Conservation (phyloP, 1,140 invertebrate species). For the Formica exsecta region DNA sequence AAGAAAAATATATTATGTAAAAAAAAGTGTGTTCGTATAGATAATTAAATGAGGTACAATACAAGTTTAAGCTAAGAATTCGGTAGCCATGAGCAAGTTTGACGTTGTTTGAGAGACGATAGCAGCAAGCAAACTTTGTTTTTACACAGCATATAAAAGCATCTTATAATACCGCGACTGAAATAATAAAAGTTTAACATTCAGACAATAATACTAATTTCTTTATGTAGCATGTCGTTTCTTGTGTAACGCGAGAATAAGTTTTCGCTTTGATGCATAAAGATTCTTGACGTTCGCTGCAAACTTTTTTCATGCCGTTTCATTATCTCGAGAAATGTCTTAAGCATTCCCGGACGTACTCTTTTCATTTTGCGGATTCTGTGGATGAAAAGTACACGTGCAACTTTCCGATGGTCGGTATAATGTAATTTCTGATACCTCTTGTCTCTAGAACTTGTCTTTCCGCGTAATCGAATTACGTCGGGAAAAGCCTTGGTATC, state of each 20-base stretch:
- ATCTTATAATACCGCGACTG: slow-evolving; percentile 33
- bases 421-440: slow-evolving; percentile 49
- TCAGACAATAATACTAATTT: slow-evolving; percentile 46
- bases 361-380: slow-evolving; percentile 30
- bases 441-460: slow-evolving; percentile 44
- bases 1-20: neutral
- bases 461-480: slow-evolving; percentile 56
- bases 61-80: slow-evolving; percentile 6
- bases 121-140: slow-evolving; percentile 15
- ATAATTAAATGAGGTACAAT: neutral
- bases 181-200: slow-evolving; percentile 53
- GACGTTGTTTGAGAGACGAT: neutral
- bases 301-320: slow-evolving; percentile 55
- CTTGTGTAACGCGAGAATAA: slow-evolving; percentile 22
- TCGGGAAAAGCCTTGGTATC: slow-evolving; percentile 23
- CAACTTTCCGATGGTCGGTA: slow-evolving; percentile 37
- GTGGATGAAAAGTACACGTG: slow-evolving; percentile 33
- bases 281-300: slow-evolving; percentile 46
- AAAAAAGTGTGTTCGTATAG: neutral
- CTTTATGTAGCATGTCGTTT: slow-evolving; percentile 43
- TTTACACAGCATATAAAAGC: slow-evolving; percentile 5
- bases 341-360: slow-evolving; percentile 43
- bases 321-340: slow-evolving; percentile 53
- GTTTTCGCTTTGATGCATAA: slow-evolving; percentile 56
- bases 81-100: slow-evolving; percentile 6